Evolutionary conservation across 2,113 vertebrate genomes (phyloP), one percentile per base, ranked within the genome.

Genomic region (Trochalopteron elliotii): DNA sequence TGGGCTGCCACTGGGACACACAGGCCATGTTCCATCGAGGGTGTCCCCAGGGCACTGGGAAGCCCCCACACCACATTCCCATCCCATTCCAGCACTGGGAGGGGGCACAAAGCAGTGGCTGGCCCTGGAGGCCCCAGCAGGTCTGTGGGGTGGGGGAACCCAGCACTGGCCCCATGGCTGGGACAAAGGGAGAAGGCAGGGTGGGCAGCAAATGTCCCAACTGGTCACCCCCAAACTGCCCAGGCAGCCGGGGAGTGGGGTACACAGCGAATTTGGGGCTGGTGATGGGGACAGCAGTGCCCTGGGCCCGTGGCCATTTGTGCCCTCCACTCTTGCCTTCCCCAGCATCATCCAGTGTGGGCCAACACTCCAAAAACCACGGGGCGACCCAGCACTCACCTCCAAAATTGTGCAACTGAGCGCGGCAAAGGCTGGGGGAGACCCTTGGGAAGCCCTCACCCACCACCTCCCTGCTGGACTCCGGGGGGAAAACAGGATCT

Each of bases 391-490:
- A 11, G 87, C 86, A 59, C 90, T 95, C 89, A 33, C 91, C 92
- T 82, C 95, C 91, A 59, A 86, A 97, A 96, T 93, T 97, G 97
- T 97, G 97, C 97, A 96, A 91, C 91, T 1, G 5, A 82, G 71
- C 9, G 19, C 68, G 67, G 87, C 63, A 25, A 61, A 85, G 81
- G 64, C 45, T 5, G 33, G 3, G 35, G 16, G 11, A 14, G 63
- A 23, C 63, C 45, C 80, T 67, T 0, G 2, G 33, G 83, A 47
- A 65, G 25, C 12, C 28, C 40, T n/a, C 50, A 15, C 9, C 40
- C 3, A 0, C 24, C 77, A 22, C 37, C 45, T 40, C 45, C 56
- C 63, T 1, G 1, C 67, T 4, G 55, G 22, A n/a, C 11, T 64
- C 71, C 2, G 3, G 39, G 11, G 2, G 1, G 5, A 3, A 5